Evolutionary conservation across 1,140 invertebrate genomes (phyloP), one percentile per base, ranked within the genome.

Genomic region (Ceratina australensis): DNA sequence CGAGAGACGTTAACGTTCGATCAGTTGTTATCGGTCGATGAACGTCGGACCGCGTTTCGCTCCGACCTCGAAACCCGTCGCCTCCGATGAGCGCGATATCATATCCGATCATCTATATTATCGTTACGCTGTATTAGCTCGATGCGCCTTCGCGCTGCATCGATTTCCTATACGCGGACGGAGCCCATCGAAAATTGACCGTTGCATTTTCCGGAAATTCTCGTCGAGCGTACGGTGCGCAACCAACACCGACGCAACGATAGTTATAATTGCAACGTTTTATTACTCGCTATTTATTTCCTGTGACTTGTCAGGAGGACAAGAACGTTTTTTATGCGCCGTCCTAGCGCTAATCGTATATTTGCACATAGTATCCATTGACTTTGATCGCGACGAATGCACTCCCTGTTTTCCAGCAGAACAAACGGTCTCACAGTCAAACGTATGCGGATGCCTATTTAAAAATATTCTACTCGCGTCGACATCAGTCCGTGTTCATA

Each of bases 241-340:
- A 68, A 67, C 49, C n/a, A n/a, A n/a, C n/a, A n/a, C n/a, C n/a
- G n/a, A n/a, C n/a, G n/a, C n/a, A n/a, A n/a, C n/a, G n/a, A n/a
- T n/a, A n/a, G n/a, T n/a, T n/a, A n/a, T n/a, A n/a, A n/a, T n/a
- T n/a, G 64, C 28, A 59, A 57, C 60, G 26, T 50, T 77, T 80
- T 77, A 69, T 76, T 24, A 57, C 64, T 13, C 54, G 50, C 18
- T 18, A 0, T 16, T 52, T 76, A 79, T 68, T 79, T 57, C 65
- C 42, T 57, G 18, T 15, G 15, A 52, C 0, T 52, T n/a, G 12
- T 18, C 10, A 42, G 5, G 33, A 42, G 33, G 5, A 2, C 7
- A 42, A 42, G 10, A 42, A 42, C 7, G 0, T 2, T 42, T 7
- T 42, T 42, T 42, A 7, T 42, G 0, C n/a, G n/a, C n/a, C n/a